These are phyloP conservation scores for Pachyrhynchus sulphureomaculatus DNA, from an alignment of 1,140 invertebrate species.

Conservation along the genomic window DNA sequence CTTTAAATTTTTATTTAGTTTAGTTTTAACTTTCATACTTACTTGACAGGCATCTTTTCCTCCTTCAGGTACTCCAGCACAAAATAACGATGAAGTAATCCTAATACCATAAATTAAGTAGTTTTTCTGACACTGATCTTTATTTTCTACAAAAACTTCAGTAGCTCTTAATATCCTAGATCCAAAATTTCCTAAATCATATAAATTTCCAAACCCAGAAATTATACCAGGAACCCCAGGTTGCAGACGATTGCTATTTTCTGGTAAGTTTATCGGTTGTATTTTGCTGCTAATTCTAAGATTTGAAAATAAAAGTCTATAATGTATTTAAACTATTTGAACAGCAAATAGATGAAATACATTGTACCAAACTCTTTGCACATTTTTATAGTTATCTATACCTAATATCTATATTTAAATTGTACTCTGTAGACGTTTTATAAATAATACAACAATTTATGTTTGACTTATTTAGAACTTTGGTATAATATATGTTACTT, in stretches of 20 bases:
- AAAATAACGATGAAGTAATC: slow-evolving; percentile 22
- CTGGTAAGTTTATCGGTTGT: slow-evolving; percentile 3
- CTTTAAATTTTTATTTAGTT: no score
- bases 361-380: no score
- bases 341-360: neutral
- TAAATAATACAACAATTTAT: no score
- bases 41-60: slow-evolving; percentile 33
- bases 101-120: neutral
- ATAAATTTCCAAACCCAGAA: slow-evolving; percentile 8
- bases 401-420: no score
- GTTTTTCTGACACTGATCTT: neutral
- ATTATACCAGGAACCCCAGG: neutral
- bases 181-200: neutral
- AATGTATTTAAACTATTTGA: no score
- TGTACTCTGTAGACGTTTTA: no score
- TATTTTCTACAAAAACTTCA: slow-evolving; percentile 1
- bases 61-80: slow-evolving; percentile 23
- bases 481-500: no score
- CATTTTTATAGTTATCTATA: no score
- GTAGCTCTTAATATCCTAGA: neutral
- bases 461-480: no score
- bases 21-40: neutral
- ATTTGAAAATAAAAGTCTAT: no score
- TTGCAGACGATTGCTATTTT: neutral
- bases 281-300: slow-evolving; percentile 4